Evolutionary conservation across 1,140 invertebrate species (phyloP).

Genomic region (Drosophila dunni): DNA sequence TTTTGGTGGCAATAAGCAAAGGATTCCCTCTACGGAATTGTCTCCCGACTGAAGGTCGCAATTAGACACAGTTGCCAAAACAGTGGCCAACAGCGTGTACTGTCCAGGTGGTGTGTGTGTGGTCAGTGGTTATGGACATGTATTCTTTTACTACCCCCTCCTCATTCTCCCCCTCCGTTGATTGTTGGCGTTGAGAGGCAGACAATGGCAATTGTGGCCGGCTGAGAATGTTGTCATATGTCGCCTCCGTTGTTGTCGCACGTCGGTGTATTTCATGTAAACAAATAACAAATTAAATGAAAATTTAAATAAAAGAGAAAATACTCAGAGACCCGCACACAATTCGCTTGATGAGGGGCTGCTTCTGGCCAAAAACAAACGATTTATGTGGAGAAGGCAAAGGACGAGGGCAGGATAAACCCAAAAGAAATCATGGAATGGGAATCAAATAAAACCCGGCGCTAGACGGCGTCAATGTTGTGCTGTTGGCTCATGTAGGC

Average conservation of each 20-base stretch:
- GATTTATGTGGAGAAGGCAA: conserved; percentile 66
- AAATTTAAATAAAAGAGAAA: conserved; percentile 78
- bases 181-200: conserved; percentile 48
- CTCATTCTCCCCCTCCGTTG: not conserved
- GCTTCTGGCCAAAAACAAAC: conserved; percentile 51
- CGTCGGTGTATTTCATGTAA: conserved; percentile 78
- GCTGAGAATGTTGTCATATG: conserved; percentile 83
- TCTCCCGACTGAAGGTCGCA: conserved; percentile 27
- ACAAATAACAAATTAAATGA: conserved; percentile 84
- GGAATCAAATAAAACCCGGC: conserved; percentile 35
- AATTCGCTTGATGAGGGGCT: conserved; percentile 22
- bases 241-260: conserved; percentile 73
- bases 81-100: conserved; percentile 53
- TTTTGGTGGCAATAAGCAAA: conserved; percentile 10
- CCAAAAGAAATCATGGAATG: conserved; percentile 52
- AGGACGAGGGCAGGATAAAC: conserved; percentile 66
- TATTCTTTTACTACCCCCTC: conserved; percentile 15
- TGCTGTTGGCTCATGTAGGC: conserved; percentile 61
- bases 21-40: conserved; percentile 17
- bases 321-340: conserved; percentile 39
- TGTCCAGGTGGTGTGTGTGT: conserved; percentile 57
- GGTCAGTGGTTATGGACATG: conserved; percentile 41
- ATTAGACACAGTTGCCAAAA: conserved; percentile 76
- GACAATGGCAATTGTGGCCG: conserved; percentile 80
- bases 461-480: conserved; percentile 60